Base-by-base conservation (phyloP, 2,888 invertebrate species). In the Macrophya annulata region DNA sequence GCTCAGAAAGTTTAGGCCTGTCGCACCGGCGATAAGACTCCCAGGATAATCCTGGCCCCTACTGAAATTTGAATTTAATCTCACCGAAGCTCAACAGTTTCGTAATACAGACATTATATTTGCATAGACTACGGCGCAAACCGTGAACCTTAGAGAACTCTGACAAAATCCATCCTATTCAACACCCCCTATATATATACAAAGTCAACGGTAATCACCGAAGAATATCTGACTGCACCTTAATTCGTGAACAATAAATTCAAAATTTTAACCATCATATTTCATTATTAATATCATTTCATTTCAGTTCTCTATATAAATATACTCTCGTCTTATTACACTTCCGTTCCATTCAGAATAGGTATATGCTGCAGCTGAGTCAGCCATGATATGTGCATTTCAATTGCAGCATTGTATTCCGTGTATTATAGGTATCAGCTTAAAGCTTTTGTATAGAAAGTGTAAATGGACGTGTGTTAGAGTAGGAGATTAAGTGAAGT, bases 41-140 rank as follows among this genome's bases (percentile, higher is more conserved):
- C 83, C 83, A 68, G 83, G 83, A 83, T 83, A 83, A 83, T 83
- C 83, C 83, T 40, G 40, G 68, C 45, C 83, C 71, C 68, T 59
- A 59, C 71, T 83, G 68, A 83, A 83, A 83, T 83, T 83, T 83
- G 83, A 83, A 83, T 83, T 83, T 83, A 83, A 83, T 83, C 83
- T 83, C 48, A 59, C 83, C 68, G 48, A 83, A 83, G 83, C 83
- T 83, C 83, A 83, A 83, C 83, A 83, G 83, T 83, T 83, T 83
- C 83, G 68, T 83, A 68, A 83, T 83, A 83, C 82, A 82, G 82
- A 82, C 83, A 68, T 83, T 83, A 83, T 83, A 83, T 83, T 83
- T 83, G 83, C 83, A 83, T 83, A 83, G 45, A 83, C 81, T 40
- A 77, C 31, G 37, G 37, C 51, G 37, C 8, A 65, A 10, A 59